Evolutionary conservation across 2,797 vertebrate genomes (phyloP).

Genomic region (Hemibagrus guttatus): DNA sequence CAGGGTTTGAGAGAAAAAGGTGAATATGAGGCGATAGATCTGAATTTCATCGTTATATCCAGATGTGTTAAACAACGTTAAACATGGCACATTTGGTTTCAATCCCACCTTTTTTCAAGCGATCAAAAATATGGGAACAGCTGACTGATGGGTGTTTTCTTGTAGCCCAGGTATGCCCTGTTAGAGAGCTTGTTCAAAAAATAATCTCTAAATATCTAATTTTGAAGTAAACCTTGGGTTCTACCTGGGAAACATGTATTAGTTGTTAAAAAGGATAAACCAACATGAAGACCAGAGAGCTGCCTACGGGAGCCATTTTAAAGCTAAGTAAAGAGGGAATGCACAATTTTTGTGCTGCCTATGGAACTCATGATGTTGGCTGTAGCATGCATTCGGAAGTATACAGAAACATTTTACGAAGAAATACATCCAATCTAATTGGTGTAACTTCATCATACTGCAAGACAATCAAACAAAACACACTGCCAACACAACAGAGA

Average conservation of each 20-base stretch:
- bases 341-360: too few species aligned
- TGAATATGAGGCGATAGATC: neutral
- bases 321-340: too few species aligned
- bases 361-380: neutral
- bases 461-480: too few species aligned
- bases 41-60: neutral
- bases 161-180: too few species aligned
- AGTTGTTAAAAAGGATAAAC: neutral
- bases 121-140: neutral
- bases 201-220: neutral
- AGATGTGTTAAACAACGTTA: too few species aligned
- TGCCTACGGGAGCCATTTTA: too few species aligned
- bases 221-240: neutral
- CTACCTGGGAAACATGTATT: neutral
- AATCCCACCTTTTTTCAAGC: neutral
- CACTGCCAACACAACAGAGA: too few species aligned
- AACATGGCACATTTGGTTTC: neutral
- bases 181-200: neutral
- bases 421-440: too few species aligned
- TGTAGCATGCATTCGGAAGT: neutral
- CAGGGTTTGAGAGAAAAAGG: neutral
- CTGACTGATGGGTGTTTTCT: neutral
- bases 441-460: too few species aligned
- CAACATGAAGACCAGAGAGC: neutral
- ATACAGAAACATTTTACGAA: neutral